Evolutionary conservation across 2,113 vertebrate genomes (phyloP), one percentile per base, ranked within the genome.

Genomic region (Chionodraco myersi): DNA sequence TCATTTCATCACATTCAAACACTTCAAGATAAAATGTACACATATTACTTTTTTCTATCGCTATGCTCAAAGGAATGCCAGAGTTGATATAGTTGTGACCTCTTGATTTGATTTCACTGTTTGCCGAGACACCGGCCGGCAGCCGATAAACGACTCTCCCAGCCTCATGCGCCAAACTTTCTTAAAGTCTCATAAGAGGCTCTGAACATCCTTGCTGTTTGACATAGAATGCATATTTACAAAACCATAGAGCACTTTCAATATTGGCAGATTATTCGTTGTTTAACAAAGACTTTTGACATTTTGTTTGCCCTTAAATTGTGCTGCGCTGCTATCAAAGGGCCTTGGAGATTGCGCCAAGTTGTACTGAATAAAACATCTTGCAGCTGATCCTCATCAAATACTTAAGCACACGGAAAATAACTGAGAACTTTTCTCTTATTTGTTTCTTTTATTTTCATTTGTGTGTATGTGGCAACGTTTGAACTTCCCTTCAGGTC

Each of bases 341-440:
- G 71, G 60, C 72, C 73, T 83, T 67, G 52, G 73, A 79, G 75
- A 82, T 68, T 66, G 64, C 81, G 72, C 63, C 56, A 77, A 78
- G 80, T 60, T 79, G 65, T 86, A 64, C 62, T 89, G 83, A 92
- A 91, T 90, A 86, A 93, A 93, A 91, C 81, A 93, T 87, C 74
- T 82, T 72, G 73, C 75, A 63, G 72, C 73, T 87, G 75, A 92
- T 85, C 71, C 61, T 85, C 65, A 51, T 65, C 66, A 86, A 86
- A 87, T 71, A 72, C 58, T 60, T 34, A 61, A 77, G 58, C 65
- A 49, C 45, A 82, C 75, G 12, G 65, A 72, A 70, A 51, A 83
- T 52, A 83, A 73, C 75, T 47, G 11, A 81, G 45, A 82, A 79
- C 21, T 80, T 72, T 84, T 18, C 60, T 49, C 36, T 47, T 82